These are phyloP conservation scores for Podiceps cristatus DNA, from an alignment of 2,113 vertebrate genomes.

Conservation along the genomic window DNA sequence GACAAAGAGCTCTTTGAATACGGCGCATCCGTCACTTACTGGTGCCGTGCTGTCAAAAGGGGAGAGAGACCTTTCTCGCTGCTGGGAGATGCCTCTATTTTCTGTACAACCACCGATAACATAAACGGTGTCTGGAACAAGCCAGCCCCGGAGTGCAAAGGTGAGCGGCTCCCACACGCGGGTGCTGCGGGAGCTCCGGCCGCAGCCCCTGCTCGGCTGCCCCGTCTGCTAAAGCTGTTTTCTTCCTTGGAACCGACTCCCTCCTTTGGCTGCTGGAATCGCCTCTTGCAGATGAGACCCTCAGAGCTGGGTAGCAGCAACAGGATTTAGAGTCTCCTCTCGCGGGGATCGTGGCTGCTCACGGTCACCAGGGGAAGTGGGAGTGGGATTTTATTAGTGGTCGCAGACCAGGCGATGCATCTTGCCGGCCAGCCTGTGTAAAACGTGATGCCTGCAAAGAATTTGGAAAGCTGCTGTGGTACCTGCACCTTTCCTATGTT, in stretches of 20 bases:
- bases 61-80: neutral
- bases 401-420: fast-evolving
- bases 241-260: neutral
- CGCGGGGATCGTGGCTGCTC: fast-evolving
- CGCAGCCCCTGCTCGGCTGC: neutral
- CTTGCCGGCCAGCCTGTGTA: neutral
- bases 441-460: fast-evolving
- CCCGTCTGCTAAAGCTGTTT: neutral
- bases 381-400: fast-evolving
- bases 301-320: neutral
- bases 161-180: neutral
- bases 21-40: neutral
- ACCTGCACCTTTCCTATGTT: neutral
- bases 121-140: neutral
- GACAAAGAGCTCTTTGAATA: neutral
- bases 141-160: constrained; percentile 40
- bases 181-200: neutral
- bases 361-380: fast-evolving
- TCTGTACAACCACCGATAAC: constrained; percentile 1
- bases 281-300: neutral
- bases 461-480: neutral
- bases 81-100: constrained; percentile 51
- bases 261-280: neutral
- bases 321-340: neutral
- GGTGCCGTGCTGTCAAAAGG: fast-evolving